Base-by-base conservation (phyloP, 2,113 vertebrate genomes). In the Symphodus melops region DNA sequence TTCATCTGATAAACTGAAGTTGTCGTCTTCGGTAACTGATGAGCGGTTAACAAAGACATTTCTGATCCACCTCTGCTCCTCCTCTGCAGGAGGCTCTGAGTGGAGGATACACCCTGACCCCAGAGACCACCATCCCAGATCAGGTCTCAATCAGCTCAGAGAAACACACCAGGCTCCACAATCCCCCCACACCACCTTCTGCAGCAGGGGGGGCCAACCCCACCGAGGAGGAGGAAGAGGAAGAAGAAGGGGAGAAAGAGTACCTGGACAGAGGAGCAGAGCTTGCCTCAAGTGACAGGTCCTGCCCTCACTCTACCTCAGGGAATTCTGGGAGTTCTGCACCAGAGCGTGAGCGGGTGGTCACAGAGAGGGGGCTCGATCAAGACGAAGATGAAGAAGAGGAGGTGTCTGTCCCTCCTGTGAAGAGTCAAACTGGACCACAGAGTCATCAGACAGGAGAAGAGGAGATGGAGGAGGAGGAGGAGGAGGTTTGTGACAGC, bases 151-250 rank as follows among this genome's bases (percentile, higher is more conserved):
- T 90, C 10, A 37, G 7, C 14, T 54, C 76, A 1, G 39, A 53
- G n/a, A 68, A 5, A 0, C 9, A 2, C 8, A 23, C 2, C 39
- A 12, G 23, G 39, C 53, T 51, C 19, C 19, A n/a, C 19, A n/a
- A 9, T 7, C 17, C 46, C 7, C 46, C 46, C 6, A 19, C 14
- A 48, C 46, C 14, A 17, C 46, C 19, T 14, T 12, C 46, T 48
- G 46, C 16, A 48, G n/a, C 21, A 44, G 21, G 2, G 33, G 17
- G 3, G 14, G 49, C 20, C 8, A 1, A 19, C 0, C n/a, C 44
- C 69, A 66, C 16, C 0, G 77, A 71, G 17, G 65, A 55, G 11
- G 61, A 73, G 12, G 80, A 78, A 1, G 78, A 89, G 0, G 80
- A 83, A 0, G 72, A 79, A 1, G 83, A 83, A 1, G 81, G 82